Conservation (phyloP, 92 coral and sea anemone genomes). For the Porites rus region DNA sequence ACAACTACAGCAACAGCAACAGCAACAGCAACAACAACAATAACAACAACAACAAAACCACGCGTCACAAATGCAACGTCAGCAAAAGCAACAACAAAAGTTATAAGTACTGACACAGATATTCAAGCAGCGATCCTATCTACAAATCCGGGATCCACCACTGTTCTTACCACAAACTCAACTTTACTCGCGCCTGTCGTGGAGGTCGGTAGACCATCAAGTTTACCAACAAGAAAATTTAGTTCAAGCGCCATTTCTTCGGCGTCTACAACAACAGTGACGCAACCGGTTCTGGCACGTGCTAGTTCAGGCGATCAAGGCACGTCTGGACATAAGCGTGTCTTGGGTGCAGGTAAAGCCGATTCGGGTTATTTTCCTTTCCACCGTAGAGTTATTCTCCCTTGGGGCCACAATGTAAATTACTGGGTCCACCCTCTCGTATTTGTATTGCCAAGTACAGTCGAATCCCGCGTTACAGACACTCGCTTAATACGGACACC, state of each 20-base stretch:
- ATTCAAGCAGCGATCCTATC: neutral
- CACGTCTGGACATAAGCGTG: neutral
- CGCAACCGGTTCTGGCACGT: neutral
- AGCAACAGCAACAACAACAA: neutral
- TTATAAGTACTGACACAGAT: neutral
- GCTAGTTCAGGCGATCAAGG: neutral
- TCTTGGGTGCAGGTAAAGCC: slow-evolving; percentile 23
- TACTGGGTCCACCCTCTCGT: no score
- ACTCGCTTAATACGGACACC: no score
- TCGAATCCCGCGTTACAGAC: no score
- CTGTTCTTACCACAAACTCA: neutral
- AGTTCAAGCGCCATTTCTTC: neutral
- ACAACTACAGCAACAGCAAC: neutral
- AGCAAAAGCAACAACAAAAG: neutral
- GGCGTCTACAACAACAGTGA: neutral
- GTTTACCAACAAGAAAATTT: neutral
- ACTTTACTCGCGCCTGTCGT: slow-evolving; percentile 6
- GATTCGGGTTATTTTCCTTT: no score
- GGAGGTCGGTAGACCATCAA: neutral
- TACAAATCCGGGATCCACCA: neutral
- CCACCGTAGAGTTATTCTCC: no score
- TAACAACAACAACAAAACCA: slow-evolving; percentile 4
- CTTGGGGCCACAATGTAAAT: no score
- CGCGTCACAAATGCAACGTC: neutral
- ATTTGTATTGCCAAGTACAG: no score